A percentile compares a stretch with the other conserved stretches of the same genome.
Conservation (phyloP, 2,113 vertebrate genomes). For the Heterochromis multidens region DNA sequence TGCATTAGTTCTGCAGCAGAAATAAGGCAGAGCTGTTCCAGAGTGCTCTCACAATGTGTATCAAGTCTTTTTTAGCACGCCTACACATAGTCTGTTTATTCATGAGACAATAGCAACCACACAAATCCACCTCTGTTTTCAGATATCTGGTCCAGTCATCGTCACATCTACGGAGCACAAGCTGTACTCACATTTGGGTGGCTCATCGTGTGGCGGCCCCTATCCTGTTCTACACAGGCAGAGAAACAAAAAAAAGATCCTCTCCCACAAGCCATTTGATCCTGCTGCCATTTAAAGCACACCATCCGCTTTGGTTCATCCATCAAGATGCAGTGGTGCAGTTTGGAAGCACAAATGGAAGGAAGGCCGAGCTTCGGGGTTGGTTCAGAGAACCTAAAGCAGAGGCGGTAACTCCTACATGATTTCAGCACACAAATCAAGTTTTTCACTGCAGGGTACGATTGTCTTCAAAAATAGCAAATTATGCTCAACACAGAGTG, state of each 20-base stretch:
- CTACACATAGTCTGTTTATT: conserved; percentile 48
- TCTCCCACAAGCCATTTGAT: background rate
- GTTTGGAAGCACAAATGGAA: conserved; percentile 21
- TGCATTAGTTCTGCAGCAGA: background rate
- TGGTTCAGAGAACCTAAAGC: conserved; percentile 19
- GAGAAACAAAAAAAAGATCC: background rate
- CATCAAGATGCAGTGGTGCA: background rate
- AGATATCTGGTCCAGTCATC: background rate
- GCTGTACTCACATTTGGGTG: background rate
- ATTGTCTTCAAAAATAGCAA: conserved; percentile 1
- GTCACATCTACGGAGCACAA: background rate
- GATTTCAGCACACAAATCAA: conserved; percentile 24
- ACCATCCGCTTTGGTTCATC: background rate
- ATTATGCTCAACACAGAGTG: background rate
- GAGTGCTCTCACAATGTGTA: conserved; percentile 13
- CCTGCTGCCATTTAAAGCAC: background rate
- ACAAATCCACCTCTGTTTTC: background rate
- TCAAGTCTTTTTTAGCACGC: conserved; percentile 42
- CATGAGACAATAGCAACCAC: conserved; percentile 21
- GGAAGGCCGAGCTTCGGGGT: background rate
- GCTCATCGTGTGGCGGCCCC: background rate
- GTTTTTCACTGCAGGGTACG: background rate
- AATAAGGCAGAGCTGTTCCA: background rate
- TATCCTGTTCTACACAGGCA: background rate
- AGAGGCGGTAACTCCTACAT: conserved; percentile 32